Base-by-base conservation (phyloP, 2,888 invertebrate species). In the Polietes domitor region DNA sequence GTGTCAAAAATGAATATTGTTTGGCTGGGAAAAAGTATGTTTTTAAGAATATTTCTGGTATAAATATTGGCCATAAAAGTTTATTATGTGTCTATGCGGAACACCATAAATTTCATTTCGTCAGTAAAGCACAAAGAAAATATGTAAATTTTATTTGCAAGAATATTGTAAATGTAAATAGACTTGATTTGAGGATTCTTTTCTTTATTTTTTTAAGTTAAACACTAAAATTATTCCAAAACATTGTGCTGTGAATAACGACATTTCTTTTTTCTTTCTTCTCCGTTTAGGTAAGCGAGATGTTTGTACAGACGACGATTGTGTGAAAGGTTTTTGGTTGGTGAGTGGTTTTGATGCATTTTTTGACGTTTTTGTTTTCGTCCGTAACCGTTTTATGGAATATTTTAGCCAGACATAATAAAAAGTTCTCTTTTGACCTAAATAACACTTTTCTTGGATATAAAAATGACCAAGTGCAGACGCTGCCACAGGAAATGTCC, bases 281-380 rank as follows among this genome's bases (percentile, higher is more conserved):
- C 37, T 77, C 41, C 17, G 77, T 80, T 55, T 53, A 77, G 83
- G 83, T 83, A 12, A 83, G 80, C 61, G 24, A 19, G 6, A n/a
- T n/a, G n/a, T n/a, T n/a, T n/a, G n/a, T n/a, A n/a, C n/a, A n/a
- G n/a, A n/a, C n/a, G n/a, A n/a, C n/a, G n/a, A n/a, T n/a, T n/a
- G n/a, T n/a, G n/a, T n/a, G n/a, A n/a, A n/a, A n/a, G n/a, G n/a
- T n/a, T n/a, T 47, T 47, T 12, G 2, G n/a, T n/a, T 47, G n/a
- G 47, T 47, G n/a, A 47, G 47, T 47, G 47, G n/a, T 47, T 47
- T 47, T 47, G 15, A 47, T 47, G 47, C 4, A 4, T 32, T 32
- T 32, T 32, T 6, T 32, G 32, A 32, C n/a, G n/a, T n/a, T 32
- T 32, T 6, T 32, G 4, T 32, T 32, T 32, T 32, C 9, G n/a